Evolutionary conservation across 2,113 vertebrate genomes (phyloP), one percentile per base, ranked within the genome.

Genomic region (Phaethon lepturus): DNA sequence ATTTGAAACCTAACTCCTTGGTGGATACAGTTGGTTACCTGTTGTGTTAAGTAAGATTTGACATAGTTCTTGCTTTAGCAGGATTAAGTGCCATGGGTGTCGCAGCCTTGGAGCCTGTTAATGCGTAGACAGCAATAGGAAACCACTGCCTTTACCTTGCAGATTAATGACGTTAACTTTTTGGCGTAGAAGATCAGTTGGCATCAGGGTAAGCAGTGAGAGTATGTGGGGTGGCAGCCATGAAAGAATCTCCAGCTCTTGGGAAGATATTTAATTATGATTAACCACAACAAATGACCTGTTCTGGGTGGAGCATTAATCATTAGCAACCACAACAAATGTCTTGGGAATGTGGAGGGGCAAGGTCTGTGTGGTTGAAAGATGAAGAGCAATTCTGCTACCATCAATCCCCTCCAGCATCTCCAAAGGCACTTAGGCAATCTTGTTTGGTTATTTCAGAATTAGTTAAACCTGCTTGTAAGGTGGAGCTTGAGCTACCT

Each of bases 231-330:
- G 53, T 91, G 64, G 84, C 86, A 93, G 71, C 67, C 88, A 38
- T 75, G 45, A 85, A 91, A 78, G 80, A 95, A 96, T 89, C 73
- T 88, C 86, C 79, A 90, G 86, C 84, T 96, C 77, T 97, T 91
- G 91, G 94, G 75, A 88, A 96, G 87, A 67, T 59, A 38, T 4
- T 92, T 93, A 93, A 88, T 97, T 91, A 80, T n/a, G 47, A 94
- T 95, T 94, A 95, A 94, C 94, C 87, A 88, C 95, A 96, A 93
- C 93, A 93, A 95, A 96, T 93, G 91, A 82, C 59, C 78, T 72
- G 45, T 58, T 87, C 78, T 84, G 88, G 93, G 91, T 95, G 91
- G 94, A 92, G 84, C 35, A 26, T 91, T 91, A 85, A 71, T 91
- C 60, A 42, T 31, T 26, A 95, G 67, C 60, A 88, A 64, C 93